Conservation (phyloP, 2,888 invertebrate genomes). For the Lapara coniferarum region DNA sequence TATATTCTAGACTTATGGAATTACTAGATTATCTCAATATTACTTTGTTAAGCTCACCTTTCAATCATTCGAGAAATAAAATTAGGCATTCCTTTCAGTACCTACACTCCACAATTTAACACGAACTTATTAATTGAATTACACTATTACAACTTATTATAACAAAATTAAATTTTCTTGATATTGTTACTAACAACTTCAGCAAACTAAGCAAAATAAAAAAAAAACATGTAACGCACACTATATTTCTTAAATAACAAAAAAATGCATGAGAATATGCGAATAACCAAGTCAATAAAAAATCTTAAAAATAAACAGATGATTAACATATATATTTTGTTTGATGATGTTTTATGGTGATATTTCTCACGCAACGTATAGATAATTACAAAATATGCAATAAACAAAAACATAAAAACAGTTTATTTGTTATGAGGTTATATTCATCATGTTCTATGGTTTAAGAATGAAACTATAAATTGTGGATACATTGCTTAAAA, state of each 20-base stretch:
- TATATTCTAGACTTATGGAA: no score
- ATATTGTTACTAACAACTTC: background rate
- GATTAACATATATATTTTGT: background rate
- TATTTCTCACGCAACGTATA: no score
- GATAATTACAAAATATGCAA: background rate
- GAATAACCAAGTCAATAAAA: background rate
- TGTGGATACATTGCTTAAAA: no score
- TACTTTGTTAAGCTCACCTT: no score
- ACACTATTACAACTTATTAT: no score
- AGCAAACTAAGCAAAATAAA: background rate
- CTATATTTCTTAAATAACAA: background rate
- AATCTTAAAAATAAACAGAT: background rate
- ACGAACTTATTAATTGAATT: no score
- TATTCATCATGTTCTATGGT: background rate
- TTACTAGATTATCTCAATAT: no score
- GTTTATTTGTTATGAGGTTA: background rate
- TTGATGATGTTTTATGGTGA: no score
- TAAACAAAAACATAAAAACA: background rate
- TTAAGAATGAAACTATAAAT: no score
- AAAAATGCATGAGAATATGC: background rate
- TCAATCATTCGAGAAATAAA: no score
- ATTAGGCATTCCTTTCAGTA: no score
- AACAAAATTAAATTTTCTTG: background rate
- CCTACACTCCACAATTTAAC: no score
- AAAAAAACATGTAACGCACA: background rate